Percentiles rank a stretch among this genome's conserved stretches.
Evolutionary conservation across 2,797 vertebrate species (phyloP).

Genomic region (Tolypeutes matacus): DNA sequence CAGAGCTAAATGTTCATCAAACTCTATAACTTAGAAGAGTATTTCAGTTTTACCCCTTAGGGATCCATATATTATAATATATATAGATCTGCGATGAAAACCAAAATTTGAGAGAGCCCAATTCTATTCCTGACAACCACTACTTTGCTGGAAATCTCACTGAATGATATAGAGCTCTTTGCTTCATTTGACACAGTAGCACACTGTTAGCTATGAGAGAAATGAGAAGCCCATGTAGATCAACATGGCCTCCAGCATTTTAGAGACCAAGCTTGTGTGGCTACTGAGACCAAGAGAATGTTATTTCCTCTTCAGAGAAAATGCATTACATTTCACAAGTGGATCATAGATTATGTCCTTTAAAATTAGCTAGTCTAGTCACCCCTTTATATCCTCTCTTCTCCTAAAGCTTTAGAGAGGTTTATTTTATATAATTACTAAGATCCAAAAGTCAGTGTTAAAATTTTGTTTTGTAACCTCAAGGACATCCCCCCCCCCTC

Average conservation of each 20-base stretch:
- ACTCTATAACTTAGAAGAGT: neutral
- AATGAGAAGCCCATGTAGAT: neutral
- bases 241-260: neutral
- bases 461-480: neutral
- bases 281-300: neutral
- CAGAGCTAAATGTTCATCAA: slow-evolving; percentile 10
- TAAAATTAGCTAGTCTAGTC: neutral
- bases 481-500: neutral
- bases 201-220: neutral
- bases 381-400: neutral
- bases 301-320: neutral
- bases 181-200: neutral
- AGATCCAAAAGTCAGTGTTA: neutral
- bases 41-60: neutral
- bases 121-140: neutral
- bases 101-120: neutral
- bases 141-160: neutral
- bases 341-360: neutral
- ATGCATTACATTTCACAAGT: neutral
- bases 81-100: neutral
- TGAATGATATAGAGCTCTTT: neutral
- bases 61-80: neutral
- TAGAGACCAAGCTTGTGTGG: neutral
- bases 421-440: neutral
- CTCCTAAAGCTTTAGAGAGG: neutral